phyloP scores from a whole-genome alignment of 1,140 invertebrate species.

The Wiebesia pumilae region DNA sequence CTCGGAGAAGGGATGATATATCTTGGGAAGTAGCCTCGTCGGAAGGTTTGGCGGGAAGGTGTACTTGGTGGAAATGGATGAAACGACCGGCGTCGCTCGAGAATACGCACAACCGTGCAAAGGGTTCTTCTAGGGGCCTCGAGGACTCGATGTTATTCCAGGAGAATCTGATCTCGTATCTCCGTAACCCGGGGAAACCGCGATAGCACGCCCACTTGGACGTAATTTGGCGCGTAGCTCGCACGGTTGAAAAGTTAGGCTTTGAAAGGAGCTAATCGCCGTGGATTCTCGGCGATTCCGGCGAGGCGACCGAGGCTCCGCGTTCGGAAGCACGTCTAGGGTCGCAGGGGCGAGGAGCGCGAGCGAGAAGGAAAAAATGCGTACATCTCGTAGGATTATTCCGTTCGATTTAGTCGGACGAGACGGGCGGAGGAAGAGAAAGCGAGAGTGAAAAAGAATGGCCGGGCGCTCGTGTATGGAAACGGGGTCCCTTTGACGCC shows the following conservation, averaged over 20 bases:
- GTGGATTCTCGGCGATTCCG: not conserved
- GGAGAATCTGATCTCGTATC: not conserved
- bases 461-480: conserved; percentile 3
- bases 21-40: too few relatives aligned
- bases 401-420: conserved; percentile 43
- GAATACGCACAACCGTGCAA: too few relatives aligned
- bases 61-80: too few relatives aligned
- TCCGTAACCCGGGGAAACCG: conserved; percentile 4
- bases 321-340: not conserved
- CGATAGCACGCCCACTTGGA: not conserved
- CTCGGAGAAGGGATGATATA: too few relatives aligned
- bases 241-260: not conserved
- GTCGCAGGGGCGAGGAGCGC: not conserved
- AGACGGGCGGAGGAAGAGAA: conserved; percentile 30
- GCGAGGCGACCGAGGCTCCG: not conserved
- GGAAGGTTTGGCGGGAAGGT: too few relatives aligned
- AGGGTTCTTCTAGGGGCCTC: too few relatives aligned
- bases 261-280: conserved; percentile 26
- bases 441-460: conserved; percentile 36
- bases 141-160: not conserved
- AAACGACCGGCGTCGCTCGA: too few relatives aligned
- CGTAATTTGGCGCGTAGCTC: not conserved
- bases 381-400: conserved; percentile 35
- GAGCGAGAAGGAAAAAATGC: not conserved
- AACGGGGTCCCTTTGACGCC: conserved; percentile 38